Conservation (phyloP, 2,113 vertebrate genomes). For the Seriola aureovittata region DNA sequence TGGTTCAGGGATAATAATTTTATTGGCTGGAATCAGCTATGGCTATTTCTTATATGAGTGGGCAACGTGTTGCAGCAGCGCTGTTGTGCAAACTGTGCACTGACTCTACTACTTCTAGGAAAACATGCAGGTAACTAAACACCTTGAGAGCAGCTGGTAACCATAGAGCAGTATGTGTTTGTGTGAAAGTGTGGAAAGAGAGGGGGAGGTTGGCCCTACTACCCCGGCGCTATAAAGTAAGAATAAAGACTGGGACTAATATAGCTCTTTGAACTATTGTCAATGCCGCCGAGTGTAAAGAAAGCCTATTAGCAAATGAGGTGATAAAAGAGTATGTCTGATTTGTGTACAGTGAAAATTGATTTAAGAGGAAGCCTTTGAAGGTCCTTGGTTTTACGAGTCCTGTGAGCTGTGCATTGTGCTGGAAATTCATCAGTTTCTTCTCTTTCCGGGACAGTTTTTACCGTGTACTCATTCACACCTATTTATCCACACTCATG, state of each 20-base stretch:
- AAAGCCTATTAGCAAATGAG: slow-evolving; percentile 62
- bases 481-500: background rate
- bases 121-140: slow-evolving; percentile 58
- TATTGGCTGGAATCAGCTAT: slow-evolving; percentile 1
- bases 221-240: background rate
- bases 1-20: slow-evolving; percentile 23
- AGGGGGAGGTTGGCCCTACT: background rate
- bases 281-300: slow-evolving; percentile 20
- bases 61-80: slow-evolving; percentile 1
- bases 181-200: background rate
- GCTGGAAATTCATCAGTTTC: slow-evolving; percentile 37
- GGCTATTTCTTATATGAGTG: background rate
- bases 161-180: slow-evolving; percentile 32
- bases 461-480: slow-evolving; percentile 3
- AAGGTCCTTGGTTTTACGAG: slow-evolving; percentile 37
- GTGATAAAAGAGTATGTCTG: slow-evolving; percentile 42
- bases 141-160: slow-evolving; percentile 58
- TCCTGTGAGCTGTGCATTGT: slow-evolving; percentile 50
- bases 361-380: slow-evolving; percentile 36
- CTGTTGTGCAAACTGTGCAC: slow-evolving; percentile 1
- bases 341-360: slow-evolving; percentile 39
- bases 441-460: background rate
- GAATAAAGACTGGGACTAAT: slow-evolving; percentile 2
- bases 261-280: background rate
- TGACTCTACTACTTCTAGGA: slow-evolving; percentile 16